These are phyloP conservation scores for Cremastinae sp. DNA, from an alignment of 2,888 invertebrate genomes.

Conservation along the genomic window DNA sequence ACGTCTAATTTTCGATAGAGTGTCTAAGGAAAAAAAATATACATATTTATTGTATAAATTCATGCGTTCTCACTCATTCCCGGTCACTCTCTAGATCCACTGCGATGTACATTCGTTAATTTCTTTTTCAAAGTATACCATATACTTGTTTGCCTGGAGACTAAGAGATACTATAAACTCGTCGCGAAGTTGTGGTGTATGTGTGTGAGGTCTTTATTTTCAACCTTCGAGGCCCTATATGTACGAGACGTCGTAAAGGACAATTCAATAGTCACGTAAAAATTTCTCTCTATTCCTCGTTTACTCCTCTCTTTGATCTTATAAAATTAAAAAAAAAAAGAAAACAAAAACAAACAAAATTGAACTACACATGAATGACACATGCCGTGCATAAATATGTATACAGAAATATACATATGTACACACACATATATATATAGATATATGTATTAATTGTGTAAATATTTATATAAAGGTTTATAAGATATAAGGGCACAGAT, in stretches of 20 bases:
- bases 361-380: constrained; percentile 26
- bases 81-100: constrained; percentile 3
- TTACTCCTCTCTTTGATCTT: constrained; percentile 9
- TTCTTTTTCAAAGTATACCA: constrained; percentile 20
- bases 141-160: constrained; percentile 20
- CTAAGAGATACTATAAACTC: constrained; percentile 10
- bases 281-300: not conserved
- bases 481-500: constrained; percentile 46
- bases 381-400: constrained; percentile 39
- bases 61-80: constrained; percentile 32
- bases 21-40: constrained; percentile 27
- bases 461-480: not conserved
- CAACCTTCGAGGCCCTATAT: constrained; percentile 24
- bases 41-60: constrained; percentile 21
- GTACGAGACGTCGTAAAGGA: constrained; percentile 30
- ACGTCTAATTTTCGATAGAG: constrained; percentile 22
- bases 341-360: too few species aligned
- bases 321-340: constrained; percentile 23
- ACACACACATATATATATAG: constrained; percentile 17
- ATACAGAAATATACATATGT: constrained; percentile 5
- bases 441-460: not conserved
- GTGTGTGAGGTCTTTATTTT: not conserved
- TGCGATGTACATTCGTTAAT: constrained; percentile 15
- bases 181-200: constrained; percentile 12
- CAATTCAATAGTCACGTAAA: not conserved